Evolutionary conservation across 2,797 vertebrate genomes (phyloP), one percentile per base, ranked within the genome.

Genomic region (Cossypha caffra): DNA sequence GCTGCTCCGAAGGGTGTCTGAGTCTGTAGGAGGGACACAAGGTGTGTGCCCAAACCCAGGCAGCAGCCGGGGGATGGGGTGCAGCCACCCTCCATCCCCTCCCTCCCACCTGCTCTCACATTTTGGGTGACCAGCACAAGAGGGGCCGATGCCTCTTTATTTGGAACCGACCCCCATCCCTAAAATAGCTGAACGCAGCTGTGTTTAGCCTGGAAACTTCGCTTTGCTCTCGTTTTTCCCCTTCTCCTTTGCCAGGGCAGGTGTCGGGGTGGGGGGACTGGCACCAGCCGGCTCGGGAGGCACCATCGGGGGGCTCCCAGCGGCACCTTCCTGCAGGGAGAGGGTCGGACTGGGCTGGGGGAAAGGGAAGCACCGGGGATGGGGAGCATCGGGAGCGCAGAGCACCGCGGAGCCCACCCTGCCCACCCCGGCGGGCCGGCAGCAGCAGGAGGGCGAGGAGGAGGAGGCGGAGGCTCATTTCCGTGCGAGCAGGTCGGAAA

Each of bases 71-170:
- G 33, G 10, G 1, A 33, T 23, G 43, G 37, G 24, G 29, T 4
- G 8, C 51, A 19, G 15, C 28, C 57, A 51, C 33, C 28, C 20
- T 45, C 29, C 26, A 1, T 5, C 51, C 50, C 17, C 38, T 58
- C 25, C 15, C 15, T 58, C 38, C 21, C 7, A 1, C 4, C 0
- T 5, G 43, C 19, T 35, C n/a, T 26, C 21, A 19, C 17, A 6
- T 51, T 82, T 69, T 59, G 69, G 64, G 5, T 16, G 16, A 13
- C 67, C 42, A 79, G 35, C 52, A 11, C 29, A 7, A 10, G 11
- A 18, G 3, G 8, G 81, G 21, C 33, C 16, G 57, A 7, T 33
- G 33, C 35, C 42, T 24, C 51, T 3, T 14, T 5, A 17, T 67
- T 52, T 29, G 52, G 55, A 79, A n/a, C 21, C 7, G 18, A 64